A percentile compares a stretch with the other conserved stretches of the same genome.
phyloP scores from a whole-genome alignment of 2,888 invertebrate genomes.

The Phrixothrix hirtus region DNA sequence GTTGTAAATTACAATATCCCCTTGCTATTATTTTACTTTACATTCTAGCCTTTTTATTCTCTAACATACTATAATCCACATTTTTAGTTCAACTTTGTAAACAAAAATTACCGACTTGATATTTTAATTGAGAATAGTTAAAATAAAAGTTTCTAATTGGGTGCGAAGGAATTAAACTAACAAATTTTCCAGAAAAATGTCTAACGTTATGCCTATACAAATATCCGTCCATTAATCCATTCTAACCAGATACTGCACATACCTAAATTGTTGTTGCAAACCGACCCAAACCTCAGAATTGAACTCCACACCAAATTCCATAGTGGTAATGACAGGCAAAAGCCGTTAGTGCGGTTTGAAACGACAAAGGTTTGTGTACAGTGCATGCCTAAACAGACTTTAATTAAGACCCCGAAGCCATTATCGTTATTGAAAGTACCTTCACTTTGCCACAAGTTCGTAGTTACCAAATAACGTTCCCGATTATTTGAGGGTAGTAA shows the following conservation, averaged over 20 bases:
- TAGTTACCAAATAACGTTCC: constrained; percentile 9
- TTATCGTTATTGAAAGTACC: constrained; percentile 17
- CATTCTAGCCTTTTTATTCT: too few species aligned
- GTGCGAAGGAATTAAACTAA: too few species aligned
- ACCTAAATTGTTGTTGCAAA: constrained; percentile 6
- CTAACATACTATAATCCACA: too few species aligned
- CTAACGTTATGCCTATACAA: not conserved
- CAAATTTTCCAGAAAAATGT: not conserved
- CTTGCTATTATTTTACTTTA: too few species aligned
- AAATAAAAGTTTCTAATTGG: too few species aligned
- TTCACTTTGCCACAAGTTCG: constrained; percentile 11
- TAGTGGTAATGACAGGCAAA: constrained; percentile 17
- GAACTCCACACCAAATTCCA: constrained; percentile 10
- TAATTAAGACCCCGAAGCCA: constrained; percentile 20
- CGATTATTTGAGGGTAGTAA: constrained; percentile 5
- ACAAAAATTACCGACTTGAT: too few species aligned
- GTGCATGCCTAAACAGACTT: constrained; percentile 16
- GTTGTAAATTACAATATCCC: too few species aligned
- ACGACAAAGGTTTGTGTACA: constrained; percentile 17
- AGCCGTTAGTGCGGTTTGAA: constrained; percentile 18
- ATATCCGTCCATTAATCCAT: not conserved
- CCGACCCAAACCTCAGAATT: constrained; percentile 14
- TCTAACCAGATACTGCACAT: constrained; percentile 7
- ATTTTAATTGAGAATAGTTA: too few species aligned
- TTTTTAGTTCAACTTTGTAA: too few species aligned